phyloP scores from a whole-genome alignment of 2,113 vertebrate genomes.

The Neoarius graeffei region DNA sequence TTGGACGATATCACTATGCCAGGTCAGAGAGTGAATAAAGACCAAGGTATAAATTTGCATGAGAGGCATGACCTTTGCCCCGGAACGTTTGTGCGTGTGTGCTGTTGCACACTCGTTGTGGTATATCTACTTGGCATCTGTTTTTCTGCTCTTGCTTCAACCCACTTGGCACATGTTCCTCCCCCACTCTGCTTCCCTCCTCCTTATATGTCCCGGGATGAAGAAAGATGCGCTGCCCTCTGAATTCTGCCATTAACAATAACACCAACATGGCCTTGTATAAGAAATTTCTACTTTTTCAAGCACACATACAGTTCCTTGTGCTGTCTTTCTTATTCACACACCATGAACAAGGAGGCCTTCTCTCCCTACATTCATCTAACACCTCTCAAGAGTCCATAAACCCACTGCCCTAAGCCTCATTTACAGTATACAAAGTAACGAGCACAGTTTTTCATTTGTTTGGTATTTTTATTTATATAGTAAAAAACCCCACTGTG shows the following conservation, averaged over 20 bases:
- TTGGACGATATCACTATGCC: conserved; percentile 2
- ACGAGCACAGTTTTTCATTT: neutral
- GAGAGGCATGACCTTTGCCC: conserved; percentile 25
- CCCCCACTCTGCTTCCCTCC: neutral
- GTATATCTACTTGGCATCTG: conserved; percentile 39
- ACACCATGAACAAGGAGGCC: conserved; percentile 27
- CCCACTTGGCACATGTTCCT: neutral
- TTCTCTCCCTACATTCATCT: conserved; percentile 1
- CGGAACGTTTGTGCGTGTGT: neutral
- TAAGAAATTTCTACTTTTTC: neutral
- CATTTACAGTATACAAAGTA: neutral
- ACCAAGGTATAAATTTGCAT: conserved; percentile 40
- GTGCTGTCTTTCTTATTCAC: neutral
- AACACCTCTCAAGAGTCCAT: neutral
- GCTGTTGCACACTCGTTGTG: neutral
- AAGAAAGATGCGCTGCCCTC: conserved; percentile 12
- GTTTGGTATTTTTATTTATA: neutral
- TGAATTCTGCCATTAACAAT: conserved; percentile 2
- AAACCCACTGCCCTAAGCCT: too few species aligned
- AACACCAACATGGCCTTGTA: neutral
- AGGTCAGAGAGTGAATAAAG: conserved; percentile 2
- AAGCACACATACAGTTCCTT: neutral
- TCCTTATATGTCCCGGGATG: neutral
- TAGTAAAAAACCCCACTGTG: too few species aligned
- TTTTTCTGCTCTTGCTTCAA: conserved; percentile 37